phyloP scores from a whole-genome alignment of 2,797 vertebrate genomes.

The Pseudocheirus occidentalis region DNA sequence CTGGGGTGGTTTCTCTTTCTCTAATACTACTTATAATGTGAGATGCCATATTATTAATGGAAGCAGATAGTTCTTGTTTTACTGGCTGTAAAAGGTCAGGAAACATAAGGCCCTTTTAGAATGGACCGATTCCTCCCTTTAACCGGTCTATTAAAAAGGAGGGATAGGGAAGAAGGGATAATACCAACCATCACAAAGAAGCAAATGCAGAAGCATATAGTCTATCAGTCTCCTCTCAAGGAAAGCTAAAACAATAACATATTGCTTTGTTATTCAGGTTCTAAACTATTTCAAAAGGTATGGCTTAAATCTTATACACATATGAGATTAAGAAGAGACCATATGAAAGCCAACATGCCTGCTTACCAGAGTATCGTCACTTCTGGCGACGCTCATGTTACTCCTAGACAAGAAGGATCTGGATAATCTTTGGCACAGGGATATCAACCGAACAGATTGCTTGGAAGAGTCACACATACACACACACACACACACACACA shows the following conservation, averaged over 20 bases:
- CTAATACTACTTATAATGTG: background rate
- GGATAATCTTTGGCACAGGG: conserved; percentile 98
- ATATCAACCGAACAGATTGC: conserved; percentile 99
- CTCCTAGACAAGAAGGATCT: conserved; percentile 98
- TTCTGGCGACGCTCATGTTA: conserved; percentile 97
- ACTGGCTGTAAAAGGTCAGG: conserved; percentile 17
- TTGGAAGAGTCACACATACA: conserved; percentile 82
- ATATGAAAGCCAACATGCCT: background rate
- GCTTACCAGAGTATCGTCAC: conserved; percentile 98
- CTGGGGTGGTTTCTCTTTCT: background rate
- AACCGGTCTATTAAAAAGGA: conserved; percentile 2
- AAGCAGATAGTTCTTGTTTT: conserved; percentile 28
- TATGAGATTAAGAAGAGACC: background rate
- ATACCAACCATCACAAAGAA: background rate
- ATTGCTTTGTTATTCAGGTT: background rate
- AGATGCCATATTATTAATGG: background rate
- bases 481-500: too few relatives aligned
- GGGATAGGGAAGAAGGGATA: background rate
- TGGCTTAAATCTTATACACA: background rate
- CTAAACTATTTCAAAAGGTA: conserved; percentile 25
- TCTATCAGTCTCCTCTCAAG: background rate
- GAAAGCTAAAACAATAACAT: background rate
- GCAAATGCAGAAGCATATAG: background rate
- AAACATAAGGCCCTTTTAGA: background rate
- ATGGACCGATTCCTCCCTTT: background rate